phyloP scores from a whole-genome alignment of 1,140 invertebrate species.

The Episyrphus balteatus region DNA sequence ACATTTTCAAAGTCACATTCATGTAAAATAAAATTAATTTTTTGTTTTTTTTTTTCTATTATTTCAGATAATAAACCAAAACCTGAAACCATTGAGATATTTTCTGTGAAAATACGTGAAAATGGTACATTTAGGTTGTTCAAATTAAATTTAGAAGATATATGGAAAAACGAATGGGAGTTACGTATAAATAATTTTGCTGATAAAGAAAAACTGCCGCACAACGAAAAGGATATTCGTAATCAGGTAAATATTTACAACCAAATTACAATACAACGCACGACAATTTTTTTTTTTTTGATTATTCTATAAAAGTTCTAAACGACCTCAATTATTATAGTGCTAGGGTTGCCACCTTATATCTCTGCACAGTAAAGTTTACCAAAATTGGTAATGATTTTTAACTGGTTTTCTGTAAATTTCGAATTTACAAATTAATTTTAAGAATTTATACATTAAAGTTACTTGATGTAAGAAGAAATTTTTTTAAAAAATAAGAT shows the following conservation, averaged over 20 bases:
- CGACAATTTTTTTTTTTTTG: too few relatives aligned
- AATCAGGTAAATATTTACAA: conserved; percentile 46
- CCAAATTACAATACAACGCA: too few relatives aligned
- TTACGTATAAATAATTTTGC: conserved; percentile 58
- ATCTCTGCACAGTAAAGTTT: too few relatives aligned
- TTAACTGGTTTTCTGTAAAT: too few relatives aligned
- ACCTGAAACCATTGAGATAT: conserved; percentile 52
- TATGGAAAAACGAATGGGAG: conserved; percentile 52
- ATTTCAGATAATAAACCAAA: conserved; percentile 55
- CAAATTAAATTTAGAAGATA: conserved; percentile 46
- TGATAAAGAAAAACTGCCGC: conserved; percentile 51
- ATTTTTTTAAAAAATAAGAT: too few relatives aligned
- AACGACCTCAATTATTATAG: too few relatives aligned
- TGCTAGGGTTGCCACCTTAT: too few relatives aligned
- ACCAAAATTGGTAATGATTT: too few relatives aligned
- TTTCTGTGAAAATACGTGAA: conserved; percentile 49
- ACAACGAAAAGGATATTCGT: conserved; percentile 51
- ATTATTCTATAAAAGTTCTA: too few relatives aligned
- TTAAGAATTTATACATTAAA: too few relatives aligned
- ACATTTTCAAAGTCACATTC: neutral
- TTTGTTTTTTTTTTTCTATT: conserved; percentile 8
- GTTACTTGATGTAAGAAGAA: too few relatives aligned
- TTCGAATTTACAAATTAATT: too few relatives aligned
- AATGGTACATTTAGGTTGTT: conserved; percentile 46
- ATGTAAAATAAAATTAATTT: neutral